phyloP scores from a whole-genome alignment of 2,888 invertebrate genomes.

The Noctua fimbriata region DNA sequence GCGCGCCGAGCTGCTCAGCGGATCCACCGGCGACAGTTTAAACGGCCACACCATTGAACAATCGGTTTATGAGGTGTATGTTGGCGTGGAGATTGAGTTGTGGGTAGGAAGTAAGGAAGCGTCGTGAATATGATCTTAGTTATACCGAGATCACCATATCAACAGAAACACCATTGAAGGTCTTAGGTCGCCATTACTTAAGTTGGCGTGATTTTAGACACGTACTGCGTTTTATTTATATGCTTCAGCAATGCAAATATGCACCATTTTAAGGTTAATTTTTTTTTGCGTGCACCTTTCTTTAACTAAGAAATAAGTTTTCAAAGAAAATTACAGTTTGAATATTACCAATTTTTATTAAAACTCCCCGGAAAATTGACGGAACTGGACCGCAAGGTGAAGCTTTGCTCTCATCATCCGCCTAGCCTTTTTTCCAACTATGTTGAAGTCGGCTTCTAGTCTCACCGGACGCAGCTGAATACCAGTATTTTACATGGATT shows the following conservation, averaged over 20 bases:
- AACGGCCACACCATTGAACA: conserved; percentile 67
- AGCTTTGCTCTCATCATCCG: background rate
- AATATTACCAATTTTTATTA: no score
- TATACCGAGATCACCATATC: background rate
- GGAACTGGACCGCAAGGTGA: background rate
- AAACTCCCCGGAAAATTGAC: no score
- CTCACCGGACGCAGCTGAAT: background rate
- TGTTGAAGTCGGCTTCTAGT: no score
- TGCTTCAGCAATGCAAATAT: background rate
- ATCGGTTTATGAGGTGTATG: conserved; percentile 55
- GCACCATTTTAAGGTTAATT: background rate
- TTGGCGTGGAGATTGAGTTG: conserved; percentile 27
- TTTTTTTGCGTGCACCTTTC: background rate
- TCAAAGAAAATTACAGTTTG: no score
- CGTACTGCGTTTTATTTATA: background rate
- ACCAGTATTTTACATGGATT: background rate
- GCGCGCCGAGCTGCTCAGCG: conserved; percentile 64
- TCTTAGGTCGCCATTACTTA: background rate
- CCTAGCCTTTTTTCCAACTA: no score
- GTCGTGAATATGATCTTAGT: background rate
- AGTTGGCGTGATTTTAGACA: background rate
- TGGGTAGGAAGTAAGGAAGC: conserved; percentile 14
- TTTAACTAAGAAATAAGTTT: background rate
- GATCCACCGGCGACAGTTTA: conserved; percentile 71
- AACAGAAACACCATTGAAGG: background rate